These are phyloP conservation scores for Cotesia congregata DNA, from an alignment of 2,888 invertebrate genomes.

Conservation along the genomic window DNA sequence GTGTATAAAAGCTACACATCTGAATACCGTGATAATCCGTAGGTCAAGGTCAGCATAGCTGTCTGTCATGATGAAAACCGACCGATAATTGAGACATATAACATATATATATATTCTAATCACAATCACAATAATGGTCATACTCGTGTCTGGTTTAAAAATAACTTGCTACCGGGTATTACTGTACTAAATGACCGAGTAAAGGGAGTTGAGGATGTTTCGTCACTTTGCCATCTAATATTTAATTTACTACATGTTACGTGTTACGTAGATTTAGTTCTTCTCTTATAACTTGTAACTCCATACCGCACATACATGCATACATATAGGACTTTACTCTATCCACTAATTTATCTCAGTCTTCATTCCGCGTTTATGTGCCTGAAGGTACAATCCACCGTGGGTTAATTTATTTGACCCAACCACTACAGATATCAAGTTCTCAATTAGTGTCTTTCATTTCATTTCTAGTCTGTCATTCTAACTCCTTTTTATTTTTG, in stretches of 20 bases:
- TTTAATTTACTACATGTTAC: slow-evolving; percentile 1
- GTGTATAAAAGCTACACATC: neutral
- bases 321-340: neutral
- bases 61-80: slow-evolving; percentile 24
- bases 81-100: slow-evolving; percentile 18
- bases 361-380: slow-evolving; percentile 3
- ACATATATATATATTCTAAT: slow-evolving; percentile 24
- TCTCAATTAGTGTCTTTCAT: slow-evolving; percentile 41
- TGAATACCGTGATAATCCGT: slow-evolving; percentile 20
- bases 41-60: slow-evolving; percentile 35
- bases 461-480: slow-evolving; percentile 7
- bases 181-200: too few relatives aligned
- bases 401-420: slow-evolving; percentile 67
- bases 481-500: neutral
- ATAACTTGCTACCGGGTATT: slow-evolving; percentile 14
- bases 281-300: neutral
- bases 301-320: neutral
- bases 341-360: slow-evolving; percentile 1
- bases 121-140: slow-evolving; percentile 32
- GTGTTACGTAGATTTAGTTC: slow-evolving; percentile 1
- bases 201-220: slow-evolving; percentile 16
- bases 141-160: slow-evolving; percentile 36
- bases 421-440: slow-evolving; percentile 44
- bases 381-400: slow-evolving; percentile 10
- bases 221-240: slow-evolving; percentile 1